A percentile compares a stretch with the other conserved stretches of the same genome.
Conservation (phyloP, 2,888 invertebrate species). For the Aquatica leii region DNA sequence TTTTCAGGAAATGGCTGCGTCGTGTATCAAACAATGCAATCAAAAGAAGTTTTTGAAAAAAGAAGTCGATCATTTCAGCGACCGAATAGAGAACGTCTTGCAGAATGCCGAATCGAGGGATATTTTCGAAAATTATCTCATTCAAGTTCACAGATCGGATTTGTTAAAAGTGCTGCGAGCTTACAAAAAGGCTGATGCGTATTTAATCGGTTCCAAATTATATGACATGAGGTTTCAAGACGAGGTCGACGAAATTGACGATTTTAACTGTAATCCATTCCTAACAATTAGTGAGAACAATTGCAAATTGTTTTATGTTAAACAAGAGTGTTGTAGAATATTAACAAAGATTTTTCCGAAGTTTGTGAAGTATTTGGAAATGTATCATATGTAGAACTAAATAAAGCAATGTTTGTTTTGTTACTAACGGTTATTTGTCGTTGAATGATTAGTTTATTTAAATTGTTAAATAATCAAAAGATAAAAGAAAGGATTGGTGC, state of each 20-base stretch:
- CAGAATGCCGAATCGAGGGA: conserved; percentile 62
- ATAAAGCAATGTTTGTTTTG: neutral
- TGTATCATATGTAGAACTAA: conserved; percentile 22
- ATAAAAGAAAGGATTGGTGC: too few relatives aligned
- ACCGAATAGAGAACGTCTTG: conserved; percentile 64
- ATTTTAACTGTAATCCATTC: conserved; percentile 31
- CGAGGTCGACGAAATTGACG: conserved; percentile 27
- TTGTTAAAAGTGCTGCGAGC: conserved; percentile 23
- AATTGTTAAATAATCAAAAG: too few relatives aligned
- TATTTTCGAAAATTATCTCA: conserved; percentile 57
- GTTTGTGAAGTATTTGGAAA: conserved; percentile 28
- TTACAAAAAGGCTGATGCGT: conserved; percentile 24
- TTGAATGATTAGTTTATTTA: too few relatives aligned
- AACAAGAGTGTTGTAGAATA: conserved; percentile 30
- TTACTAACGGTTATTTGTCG: neutral
- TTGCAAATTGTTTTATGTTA: conserved; percentile 24
- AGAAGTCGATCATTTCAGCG: conserved; percentile 64
- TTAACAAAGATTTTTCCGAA: conserved; percentile 21
- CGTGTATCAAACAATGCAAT: conserved; percentile 25
- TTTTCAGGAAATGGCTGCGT: conserved; percentile 28
- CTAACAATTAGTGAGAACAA: conserved; percentile 23
- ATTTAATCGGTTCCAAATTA: conserved; percentile 14
- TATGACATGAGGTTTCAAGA: conserved; percentile 22
- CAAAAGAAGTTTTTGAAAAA: conserved; percentile 19
- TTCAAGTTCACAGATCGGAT: conserved; percentile 18